A percentile compares a stretch with the other conserved stretches of the same genome.
phyloP scores from a whole-genome alignment of 2,797 vertebrate genomes.

The Diceros bicornis region DNA sequence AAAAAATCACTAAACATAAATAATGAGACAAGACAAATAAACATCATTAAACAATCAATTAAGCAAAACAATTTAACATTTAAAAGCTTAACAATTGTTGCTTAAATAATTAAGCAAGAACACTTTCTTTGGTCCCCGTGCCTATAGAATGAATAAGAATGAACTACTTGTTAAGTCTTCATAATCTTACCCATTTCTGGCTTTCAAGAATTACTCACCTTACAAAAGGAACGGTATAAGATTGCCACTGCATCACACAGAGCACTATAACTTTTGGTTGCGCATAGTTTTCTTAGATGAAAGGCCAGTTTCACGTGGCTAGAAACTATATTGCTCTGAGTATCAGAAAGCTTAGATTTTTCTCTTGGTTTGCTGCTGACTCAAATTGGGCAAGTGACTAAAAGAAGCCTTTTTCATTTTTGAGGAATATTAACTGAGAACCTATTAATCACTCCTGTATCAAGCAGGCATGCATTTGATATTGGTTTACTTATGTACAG shows the following conservation, averaged over 20 bases:
- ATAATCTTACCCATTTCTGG: not conserved
- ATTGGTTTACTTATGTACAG: not conserved
- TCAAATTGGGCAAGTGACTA: not conserved
- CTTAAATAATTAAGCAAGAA: not conserved
- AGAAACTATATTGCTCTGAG: not conserved
- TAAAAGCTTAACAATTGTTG: not conserved
- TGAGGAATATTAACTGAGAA: slow-evolving; percentile 8
- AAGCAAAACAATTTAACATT: not conserved
- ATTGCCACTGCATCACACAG: not conserved
- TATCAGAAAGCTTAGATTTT: not conserved
- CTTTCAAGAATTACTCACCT: not conserved
- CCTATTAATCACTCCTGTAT: not conserved
- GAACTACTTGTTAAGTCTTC: not conserved
- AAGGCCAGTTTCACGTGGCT: not conserved
- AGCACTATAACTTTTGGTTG: not conserved
- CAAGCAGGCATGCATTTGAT: not conserved
- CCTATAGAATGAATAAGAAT: not conserved
- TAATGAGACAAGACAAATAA: not conserved
- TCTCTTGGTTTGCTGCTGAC: not conserved
- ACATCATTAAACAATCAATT: not conserved
- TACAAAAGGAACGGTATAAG: not conserved
- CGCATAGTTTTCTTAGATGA: not conserved
- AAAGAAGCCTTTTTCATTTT: not conserved
- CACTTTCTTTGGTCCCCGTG: not conserved
- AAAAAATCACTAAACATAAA: not conserved